phyloP scores from a whole-genome alignment of 2,113 vertebrate species.

The Anser cygnoides region DNA sequence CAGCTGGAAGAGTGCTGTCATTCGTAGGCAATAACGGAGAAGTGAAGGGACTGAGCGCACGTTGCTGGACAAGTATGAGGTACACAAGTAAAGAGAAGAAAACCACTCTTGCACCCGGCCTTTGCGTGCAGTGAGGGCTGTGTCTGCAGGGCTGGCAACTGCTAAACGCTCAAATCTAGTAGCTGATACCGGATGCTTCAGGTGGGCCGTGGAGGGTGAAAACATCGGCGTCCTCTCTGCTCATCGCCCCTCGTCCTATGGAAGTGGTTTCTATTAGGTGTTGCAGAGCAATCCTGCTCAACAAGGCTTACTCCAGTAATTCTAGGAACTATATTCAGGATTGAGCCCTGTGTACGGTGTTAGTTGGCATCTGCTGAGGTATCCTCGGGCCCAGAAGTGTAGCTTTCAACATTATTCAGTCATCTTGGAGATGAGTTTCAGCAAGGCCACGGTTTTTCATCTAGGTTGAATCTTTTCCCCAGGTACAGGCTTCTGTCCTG shows the following conservation, averaged over 20 bases:
- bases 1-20: accelerated
- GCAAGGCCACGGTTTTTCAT: background rate
- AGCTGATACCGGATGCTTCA: background rate
- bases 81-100: accelerated
- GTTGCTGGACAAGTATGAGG: accelerated
- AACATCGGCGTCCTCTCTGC: background rate
- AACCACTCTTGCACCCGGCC: background rate
- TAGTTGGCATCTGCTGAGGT: background rate
- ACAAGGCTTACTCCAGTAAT: accelerated
- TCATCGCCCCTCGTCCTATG: background rate
- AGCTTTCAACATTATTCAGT: background rate
- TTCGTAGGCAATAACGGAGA: background rate
- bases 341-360: background rate
- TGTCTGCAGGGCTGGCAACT: background rate
- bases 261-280: accelerated
- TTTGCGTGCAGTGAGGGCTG: background rate
- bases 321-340: accelerated
- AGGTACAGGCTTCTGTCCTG: background rate
- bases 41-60: accelerated
- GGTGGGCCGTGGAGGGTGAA: background rate
- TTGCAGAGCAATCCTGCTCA: accelerated
- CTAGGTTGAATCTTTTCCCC: background rate
- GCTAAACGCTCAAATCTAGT: background rate
- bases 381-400: background rate
- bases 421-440: background rate